Conservation (phyloP, 2,113 vertebrate species). For the Nettapus auritus region DNA sequence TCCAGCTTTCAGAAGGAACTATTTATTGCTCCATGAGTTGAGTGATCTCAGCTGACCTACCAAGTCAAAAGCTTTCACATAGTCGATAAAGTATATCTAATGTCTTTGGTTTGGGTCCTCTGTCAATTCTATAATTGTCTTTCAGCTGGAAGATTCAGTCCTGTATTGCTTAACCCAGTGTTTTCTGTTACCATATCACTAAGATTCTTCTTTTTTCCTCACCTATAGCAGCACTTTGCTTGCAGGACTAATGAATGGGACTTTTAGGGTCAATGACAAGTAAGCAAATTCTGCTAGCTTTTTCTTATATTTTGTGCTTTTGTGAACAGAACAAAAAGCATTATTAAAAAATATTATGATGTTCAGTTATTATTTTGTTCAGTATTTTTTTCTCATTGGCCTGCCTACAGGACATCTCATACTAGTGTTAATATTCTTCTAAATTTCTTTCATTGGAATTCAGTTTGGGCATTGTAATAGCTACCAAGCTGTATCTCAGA, state of each 20-base stretch:
- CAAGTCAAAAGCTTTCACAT: slow-evolving; percentile 52
- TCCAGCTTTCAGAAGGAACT: slow-evolving; percentile 34
- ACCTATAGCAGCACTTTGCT: background rate
- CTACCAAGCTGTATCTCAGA: background rate
- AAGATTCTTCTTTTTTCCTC: background rate
- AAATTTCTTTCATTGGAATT: background rate
- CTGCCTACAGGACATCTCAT: rapidly evolving
- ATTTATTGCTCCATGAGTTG: slow-evolving; percentile 30
- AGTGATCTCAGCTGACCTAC: slow-evolving; percentile 29
- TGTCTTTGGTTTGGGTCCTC: background rate
- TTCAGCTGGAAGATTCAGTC: background rate
- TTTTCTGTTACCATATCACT: background rate
- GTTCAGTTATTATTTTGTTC: background rate
- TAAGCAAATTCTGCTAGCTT: background rate
- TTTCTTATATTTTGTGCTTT: background rate
- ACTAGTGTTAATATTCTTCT: background rate
- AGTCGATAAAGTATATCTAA: background rate
- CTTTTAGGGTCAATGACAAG: background rate
- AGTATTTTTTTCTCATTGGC: background rate
- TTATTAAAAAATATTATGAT: background rate
- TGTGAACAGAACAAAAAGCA: background rate
- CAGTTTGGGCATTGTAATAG: background rate
- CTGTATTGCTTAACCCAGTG: background rate
- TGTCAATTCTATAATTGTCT: background rate
- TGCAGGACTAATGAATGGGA: background rate